phyloP scores from a whole-genome alignment of 2,797 vertebrate species.

The Sebastes oblongus region DNA sequence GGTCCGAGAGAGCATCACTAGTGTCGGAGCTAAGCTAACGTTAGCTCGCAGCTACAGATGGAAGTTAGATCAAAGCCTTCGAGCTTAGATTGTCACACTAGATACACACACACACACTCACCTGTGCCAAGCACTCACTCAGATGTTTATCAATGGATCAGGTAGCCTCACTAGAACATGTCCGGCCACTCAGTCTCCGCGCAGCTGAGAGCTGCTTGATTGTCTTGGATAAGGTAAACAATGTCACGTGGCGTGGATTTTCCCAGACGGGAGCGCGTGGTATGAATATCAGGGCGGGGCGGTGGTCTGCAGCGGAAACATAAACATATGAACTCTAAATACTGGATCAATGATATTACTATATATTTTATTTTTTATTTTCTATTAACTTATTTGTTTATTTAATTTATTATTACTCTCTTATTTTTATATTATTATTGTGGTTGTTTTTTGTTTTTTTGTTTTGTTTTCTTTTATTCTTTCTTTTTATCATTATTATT shows the following conservation, averaged over 20 bases:
- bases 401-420: no score
- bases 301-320: not conserved
- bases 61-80: not conserved
- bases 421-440: no score
- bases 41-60: not conserved
- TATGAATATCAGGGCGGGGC: not conserved
- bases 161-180: not conserved
- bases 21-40: not conserved
- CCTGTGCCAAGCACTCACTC: not conserved
- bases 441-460: no score
- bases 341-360: no score
- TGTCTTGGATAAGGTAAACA: slow-evolving; percentile 56
- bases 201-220: not conserved
- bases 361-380: no score
- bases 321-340: not conserved
- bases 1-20: rapidly evolving
- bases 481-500: no score
- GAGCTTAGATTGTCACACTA: no score
- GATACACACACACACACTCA: slow-evolving; percentile 18
- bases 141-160: not conserved
- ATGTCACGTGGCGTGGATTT: slow-evolving; percentile 70
- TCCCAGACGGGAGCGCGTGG: not conserved
- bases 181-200: not conserved
- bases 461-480: no score
- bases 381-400: no score